Base-by-base conservation (phyloP, 2,888 invertebrate genomes). In the Heliconius erato region DNA sequence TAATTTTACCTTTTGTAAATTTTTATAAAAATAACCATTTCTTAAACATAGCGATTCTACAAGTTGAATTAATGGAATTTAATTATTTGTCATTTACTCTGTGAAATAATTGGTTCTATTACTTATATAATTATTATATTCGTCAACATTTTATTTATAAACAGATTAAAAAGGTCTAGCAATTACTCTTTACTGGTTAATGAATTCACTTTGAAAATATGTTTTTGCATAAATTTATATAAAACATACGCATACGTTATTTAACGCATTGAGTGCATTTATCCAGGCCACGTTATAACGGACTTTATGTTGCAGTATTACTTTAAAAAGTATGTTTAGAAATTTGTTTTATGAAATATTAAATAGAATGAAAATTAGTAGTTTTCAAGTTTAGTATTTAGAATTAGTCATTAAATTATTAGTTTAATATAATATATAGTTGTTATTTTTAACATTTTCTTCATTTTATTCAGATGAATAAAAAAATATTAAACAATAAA, bases 231-330 rank as follows among this genome's bases (percentile, higher is more conserved):
- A 63, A 63, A 26, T 72, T 44, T 26, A 72, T 49, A 49, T 72
- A n/a, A 72, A 49, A 26, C 16, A 49, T 72, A 59, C 32, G 74
- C 35, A 74, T 74, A 32, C 11, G 49, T 74, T 74, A 54, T 71
- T 71, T 32, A 54, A 54, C 74, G 74, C 59, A 74, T 74, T 54
- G 32, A 74, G n/a, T 35, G 35, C 54, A 59, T 74, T 74, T 74
- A 74, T 59, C 35, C 59, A 74, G 74, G 74, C 59, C 59, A 74
- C 32, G n/a, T 32, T 74, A 74, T 35, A 74, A 59, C 32, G 14
- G 74, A 40, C 3, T 44, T 72, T 72, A 72, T 74, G 6, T 74
- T 59, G 59, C 59, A 74, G 74, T 23, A 74, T 23, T 26, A 49
- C 16, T 49, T 72, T 26, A 16, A 72, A 72, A 26, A 28, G 26